A percentile compares a stretch with the other conserved stretches of the same genome.
Conservation (phyloP, 2,113 vertebrate species). For the Psittacara wagleri region DNA sequence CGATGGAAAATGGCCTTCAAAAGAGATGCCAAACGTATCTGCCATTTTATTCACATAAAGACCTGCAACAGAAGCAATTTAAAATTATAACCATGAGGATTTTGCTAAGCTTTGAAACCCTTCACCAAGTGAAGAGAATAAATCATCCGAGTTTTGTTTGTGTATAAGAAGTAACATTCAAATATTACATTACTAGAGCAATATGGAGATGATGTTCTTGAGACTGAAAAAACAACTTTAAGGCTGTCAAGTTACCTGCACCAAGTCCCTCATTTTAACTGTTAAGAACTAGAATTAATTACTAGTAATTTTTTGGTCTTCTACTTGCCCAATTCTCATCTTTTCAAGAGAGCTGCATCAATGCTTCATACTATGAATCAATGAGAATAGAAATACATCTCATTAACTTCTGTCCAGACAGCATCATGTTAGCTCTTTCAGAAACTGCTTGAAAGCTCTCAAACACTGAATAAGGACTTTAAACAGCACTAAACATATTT, state of each 20-base stretch:
- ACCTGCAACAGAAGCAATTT: background rate
- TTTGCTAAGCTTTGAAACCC: background rate
- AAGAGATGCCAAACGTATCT: background rate
- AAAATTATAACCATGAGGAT: background rate
- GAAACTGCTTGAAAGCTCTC: background rate
- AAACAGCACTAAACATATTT: background rate
- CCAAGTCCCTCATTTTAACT: background rate
- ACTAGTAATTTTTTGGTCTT: background rate
- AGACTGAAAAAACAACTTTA: background rate
- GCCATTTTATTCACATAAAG: background rate
- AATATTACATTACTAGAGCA: background rate
- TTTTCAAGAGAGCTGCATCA: background rate
- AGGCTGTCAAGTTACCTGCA: background rate
- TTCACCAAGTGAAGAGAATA: background rate
- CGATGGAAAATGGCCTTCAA: background rate
- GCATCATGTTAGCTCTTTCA: background rate
- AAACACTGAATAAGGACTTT: background rate
- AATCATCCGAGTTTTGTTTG: background rate
- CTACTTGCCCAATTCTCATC: background rate
- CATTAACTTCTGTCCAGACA: background rate
- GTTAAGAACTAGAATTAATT: background rate
- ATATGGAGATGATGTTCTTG: background rate
- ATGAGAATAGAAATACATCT: background rate
- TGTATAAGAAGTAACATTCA: background rate
- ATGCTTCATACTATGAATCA: background rate